These are phyloP conservation scores for Cotesia chilonis DNA, from an alignment of 1,140 invertebrate species.

Conservation along the genomic window DNA sequence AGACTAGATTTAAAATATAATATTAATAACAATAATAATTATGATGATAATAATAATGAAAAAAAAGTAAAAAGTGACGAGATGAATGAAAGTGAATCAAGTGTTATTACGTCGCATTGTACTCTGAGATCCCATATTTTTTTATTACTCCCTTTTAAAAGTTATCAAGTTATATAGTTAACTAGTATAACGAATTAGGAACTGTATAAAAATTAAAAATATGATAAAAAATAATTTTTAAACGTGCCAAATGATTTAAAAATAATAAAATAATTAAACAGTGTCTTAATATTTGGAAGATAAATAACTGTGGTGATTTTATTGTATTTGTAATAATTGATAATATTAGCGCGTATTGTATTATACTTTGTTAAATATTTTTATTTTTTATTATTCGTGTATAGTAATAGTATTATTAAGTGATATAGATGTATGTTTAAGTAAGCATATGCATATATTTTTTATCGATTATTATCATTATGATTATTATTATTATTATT, in stretches of 20 bases:
- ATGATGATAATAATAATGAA: no score
- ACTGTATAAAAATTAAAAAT: constrained; percentile 12
- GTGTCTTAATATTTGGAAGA: constrained; percentile 26
- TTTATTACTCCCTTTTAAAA: constrained; percentile 27
- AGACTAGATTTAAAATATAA: background rate
- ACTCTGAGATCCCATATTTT: constrained; percentile 36
- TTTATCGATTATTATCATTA: no score
- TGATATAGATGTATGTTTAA: no score
- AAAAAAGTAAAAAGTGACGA: no score
- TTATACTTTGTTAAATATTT: constrained; percentile 8
- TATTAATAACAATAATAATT: background rate
- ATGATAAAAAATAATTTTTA: constrained; percentile 1
- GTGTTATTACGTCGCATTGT: constrained; percentile 19
- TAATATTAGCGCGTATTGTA: background rate
- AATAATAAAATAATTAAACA: constrained; percentile 18
- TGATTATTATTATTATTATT: no score
- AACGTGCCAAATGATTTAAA: constrained; percentile 31
- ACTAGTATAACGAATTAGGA: constrained; percentile 2
- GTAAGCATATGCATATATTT: no score
- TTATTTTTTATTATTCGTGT: background rate
- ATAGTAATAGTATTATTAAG: background rate
- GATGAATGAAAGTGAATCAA: constrained; percentile 2
- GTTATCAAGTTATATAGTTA: no score
- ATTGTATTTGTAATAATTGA: background rate
- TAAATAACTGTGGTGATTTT: constrained; percentile 25